A percentile compares a stretch with the other conserved stretches of the same genome.
phyloP scores from a whole-genome alignment of 2,113 vertebrate genomes.

The Accipiter virgatus region DNA sequence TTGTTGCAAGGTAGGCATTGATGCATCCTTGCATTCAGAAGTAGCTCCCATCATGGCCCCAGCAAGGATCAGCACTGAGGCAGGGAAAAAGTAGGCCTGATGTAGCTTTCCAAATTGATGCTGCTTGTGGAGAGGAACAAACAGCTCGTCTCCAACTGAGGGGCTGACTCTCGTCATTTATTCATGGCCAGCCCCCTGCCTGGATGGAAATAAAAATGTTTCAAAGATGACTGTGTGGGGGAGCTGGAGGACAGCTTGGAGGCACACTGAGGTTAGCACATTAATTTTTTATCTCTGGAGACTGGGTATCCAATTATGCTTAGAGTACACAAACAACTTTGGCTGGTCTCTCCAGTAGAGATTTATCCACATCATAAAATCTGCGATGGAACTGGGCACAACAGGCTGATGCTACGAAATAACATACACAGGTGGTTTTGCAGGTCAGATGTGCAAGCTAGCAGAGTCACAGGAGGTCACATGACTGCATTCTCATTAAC shows the following conservation, averaged over 20 bases:
- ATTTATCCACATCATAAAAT: constrained; percentile 50
- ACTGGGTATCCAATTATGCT: constrained; percentile 59
- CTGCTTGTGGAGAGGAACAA: constrained; percentile 65
- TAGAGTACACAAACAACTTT: constrained; percentile 51
- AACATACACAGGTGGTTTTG: not conserved
- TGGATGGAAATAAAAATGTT: constrained; percentile 68
- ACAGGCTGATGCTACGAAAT: not conserved
- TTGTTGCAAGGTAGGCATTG: not conserved
- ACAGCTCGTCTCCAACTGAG: constrained; percentile 58
- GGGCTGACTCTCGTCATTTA: constrained; percentile 68
- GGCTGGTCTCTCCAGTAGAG: constrained; percentile 34
- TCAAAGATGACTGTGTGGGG: constrained; percentile 54
- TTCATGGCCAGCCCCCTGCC: constrained; percentile 65
- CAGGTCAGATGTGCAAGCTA: not conserved
- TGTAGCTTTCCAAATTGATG: constrained; percentile 61
- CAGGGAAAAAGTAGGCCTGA: constrained; percentile 34
- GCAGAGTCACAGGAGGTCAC: not conserved
- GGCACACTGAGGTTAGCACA: constrained; percentile 57
- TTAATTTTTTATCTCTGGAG: constrained; percentile 67
- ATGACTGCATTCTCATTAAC: not conserved
- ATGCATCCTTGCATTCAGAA: constrained; percentile 46
- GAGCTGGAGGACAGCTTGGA: constrained; percentile 61
- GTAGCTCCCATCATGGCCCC: constrained; percentile 27
- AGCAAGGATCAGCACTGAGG: not conserved
- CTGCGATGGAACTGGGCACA: not conserved